Conservation (phyloP, 2,888 invertebrate genomes). For the Phlogophora meticulosa region DNA sequence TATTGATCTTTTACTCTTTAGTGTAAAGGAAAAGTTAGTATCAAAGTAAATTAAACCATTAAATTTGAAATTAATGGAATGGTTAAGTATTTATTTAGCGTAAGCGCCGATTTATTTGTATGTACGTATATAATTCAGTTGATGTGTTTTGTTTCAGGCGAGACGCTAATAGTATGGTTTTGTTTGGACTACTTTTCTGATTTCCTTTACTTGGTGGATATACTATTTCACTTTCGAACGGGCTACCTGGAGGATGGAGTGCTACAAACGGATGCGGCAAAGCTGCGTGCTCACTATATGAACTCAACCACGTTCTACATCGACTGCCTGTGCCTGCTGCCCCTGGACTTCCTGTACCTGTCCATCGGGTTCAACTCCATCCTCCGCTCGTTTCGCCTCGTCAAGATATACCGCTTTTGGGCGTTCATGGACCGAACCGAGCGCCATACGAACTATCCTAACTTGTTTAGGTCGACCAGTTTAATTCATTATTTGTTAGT, state of each 20-base stretch:
- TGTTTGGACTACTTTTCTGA: conserved; percentile 99
- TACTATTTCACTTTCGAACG: conserved; percentile 99
- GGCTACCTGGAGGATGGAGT: conserved; percentile 99
- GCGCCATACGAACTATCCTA: conserved; percentile 99
- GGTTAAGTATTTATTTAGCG: not conserved
- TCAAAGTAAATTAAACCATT: conserved; percentile 46
- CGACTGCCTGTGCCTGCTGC: conserved; percentile 99
- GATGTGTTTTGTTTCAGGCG: conserved; percentile 90
- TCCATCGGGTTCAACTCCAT: conserved; percentile 99
- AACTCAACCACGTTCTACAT: conserved; percentile 99
- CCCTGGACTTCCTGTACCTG: conserved; percentile 99
- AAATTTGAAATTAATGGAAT: conserved; percentile 17
- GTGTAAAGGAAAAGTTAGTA: conserved; percentile 62
- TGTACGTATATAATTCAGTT: conserved; percentile 18
- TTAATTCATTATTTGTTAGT: conserved; percentile 98
- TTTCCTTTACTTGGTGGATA: conserved; percentile 98
- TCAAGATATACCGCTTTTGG: conserved; percentile 99
- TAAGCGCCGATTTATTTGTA: not conserved
- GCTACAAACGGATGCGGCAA: conserved; percentile 98
- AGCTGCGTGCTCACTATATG: conserved; percentile 99
- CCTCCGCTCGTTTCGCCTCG: conserved; percentile 98
- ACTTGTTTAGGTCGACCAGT: conserved; percentile 97
- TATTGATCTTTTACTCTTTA: conserved; percentile 57
- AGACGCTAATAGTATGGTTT: conserved; percentile 98
- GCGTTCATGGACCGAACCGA: conserved; percentile 99